Base-by-base conservation (phyloP, 2,113 vertebrate genomes). In the Pardalotus punctatus region DNA sequence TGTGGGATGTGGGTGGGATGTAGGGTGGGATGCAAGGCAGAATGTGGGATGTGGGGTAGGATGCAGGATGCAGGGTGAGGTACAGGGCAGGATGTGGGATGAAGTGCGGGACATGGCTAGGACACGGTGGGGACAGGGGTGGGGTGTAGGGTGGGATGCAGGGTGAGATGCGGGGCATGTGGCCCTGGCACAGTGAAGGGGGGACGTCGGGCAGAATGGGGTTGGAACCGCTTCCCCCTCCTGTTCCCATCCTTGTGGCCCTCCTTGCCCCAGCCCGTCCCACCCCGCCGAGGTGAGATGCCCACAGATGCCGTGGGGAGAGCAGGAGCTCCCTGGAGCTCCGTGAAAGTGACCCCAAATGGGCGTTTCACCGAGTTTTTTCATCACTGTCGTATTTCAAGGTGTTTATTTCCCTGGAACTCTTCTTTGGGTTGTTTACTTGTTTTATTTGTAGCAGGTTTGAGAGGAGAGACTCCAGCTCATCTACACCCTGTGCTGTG, bases 361-460 rank as follows among this genome's bases (percentile, higher is more conserved):
- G 13, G 56, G 54, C 27, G 1, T 25, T 71, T 53, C 0, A 1
- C 10, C 6, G 6, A 16, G 5, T 43, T 51, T 42, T 85, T 5
- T 8, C 19, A 3, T 18, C 6, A 3, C 24, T 1, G 6, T 40
- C 17, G 0, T 10, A 21, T 10, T 14, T 23, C 7, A 3, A 2
- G 56, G 3, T 7, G 53, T 40, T 87, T 31, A 35, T 35, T 53
- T 58, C n/a, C 35, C 25, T 3, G 0, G 15, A 8, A 11, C 11
- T 47, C 4, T 10, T 22, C 10, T 65, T 56, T 0, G 6, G 5
- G 57, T 28, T 84, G 38, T 38, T 83, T 40, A 33, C 22, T 33
- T 51, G 25, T 79, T n/a, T 92, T 25, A 36, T 28, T 43, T 81
- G 17, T 21, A 24, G 22, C 0, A 4, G 2, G 3, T 31, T 58